phyloP scores from a whole-genome alignment of 2,888 invertebrate genomes.

The Ichneumoninae sp. region DNA sequence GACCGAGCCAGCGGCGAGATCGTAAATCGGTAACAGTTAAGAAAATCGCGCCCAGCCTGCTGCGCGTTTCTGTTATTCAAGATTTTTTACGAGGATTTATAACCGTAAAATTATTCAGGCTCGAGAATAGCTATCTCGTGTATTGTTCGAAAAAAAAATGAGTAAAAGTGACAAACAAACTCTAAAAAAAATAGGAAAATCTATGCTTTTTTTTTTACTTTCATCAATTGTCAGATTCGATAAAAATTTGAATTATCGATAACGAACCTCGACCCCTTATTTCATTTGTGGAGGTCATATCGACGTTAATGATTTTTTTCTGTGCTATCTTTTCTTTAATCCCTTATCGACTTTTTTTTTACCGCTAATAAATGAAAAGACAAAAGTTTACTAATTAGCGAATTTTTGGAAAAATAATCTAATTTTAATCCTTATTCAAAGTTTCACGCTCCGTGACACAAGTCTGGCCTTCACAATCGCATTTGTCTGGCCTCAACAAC shows the following conservation, averaged over 20 bases:
- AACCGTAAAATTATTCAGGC: slow-evolving; percentile 38
- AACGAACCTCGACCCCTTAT: no score
- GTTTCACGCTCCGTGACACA: background rate
- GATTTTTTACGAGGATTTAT: background rate
- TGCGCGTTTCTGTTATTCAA: background rate
- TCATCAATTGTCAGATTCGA: background rate
- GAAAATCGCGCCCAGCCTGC: slow-evolving; percentile 17
- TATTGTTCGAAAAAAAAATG: slow-evolving; percentile 3
- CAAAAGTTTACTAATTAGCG: no score
- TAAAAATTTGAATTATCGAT: no score
- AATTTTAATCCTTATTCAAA: background rate
- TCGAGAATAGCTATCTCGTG: slow-evolving; percentile 4
- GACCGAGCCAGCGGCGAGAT: slow-evolving; percentile 25
- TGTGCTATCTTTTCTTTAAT: background rate
- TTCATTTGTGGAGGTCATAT: background rate
- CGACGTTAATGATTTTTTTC: background rate
- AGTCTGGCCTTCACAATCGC: background rate
- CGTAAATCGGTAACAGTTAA: slow-evolving; percentile 51
- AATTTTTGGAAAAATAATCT: no score
- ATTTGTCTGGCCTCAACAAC: background rate
- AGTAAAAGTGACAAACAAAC: background rate
- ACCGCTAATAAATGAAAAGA: background rate
- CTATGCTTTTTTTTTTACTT: background rate
- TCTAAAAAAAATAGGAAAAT: no score
- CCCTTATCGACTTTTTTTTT: background rate